Evolutionary conservation across 1,140 invertebrate species (phyloP).

Genomic region (Drosophila sp.): DNA sequence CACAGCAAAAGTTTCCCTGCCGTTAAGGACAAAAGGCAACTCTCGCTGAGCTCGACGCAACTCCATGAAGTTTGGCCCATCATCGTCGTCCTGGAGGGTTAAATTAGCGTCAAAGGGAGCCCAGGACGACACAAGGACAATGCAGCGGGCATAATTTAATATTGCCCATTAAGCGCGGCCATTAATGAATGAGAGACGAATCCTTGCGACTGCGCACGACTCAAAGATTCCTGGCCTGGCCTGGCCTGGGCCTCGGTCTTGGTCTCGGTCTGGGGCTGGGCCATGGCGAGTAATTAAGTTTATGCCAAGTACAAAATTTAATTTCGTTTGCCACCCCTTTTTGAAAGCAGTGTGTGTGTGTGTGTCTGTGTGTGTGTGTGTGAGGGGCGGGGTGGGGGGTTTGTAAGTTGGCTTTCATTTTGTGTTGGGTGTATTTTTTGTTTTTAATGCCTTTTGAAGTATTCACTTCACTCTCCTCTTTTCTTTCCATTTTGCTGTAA

Average conservation of each 20-base stretch:
- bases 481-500: slow-evolving; percentile 44
- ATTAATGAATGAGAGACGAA: slow-evolving; percentile 65
- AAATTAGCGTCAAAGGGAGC: slow-evolving; percentile 63
- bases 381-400: neutral
- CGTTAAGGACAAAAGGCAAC: slow-evolving; percentile 54
- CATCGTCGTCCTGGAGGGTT: slow-evolving; percentile 51
- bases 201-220: slow-evolving; percentile 57
- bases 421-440: slow-evolving; percentile 51
- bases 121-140: slow-evolving; percentile 41
- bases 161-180: slow-evolving; percentile 79
- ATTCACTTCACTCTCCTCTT: slow-evolving; percentile 42
- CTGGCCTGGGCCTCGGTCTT: neutral
- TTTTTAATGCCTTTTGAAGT: slow-evolving; percentile 79
- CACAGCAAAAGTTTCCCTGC: neutral
- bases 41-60: neutral
- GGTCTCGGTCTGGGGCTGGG: neutral
- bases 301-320: slow-evolving; percentile 82
- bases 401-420: slow-evolving; percentile 71
- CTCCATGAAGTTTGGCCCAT: neutral
- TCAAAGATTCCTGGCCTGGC: slow-evolving; percentile 21
- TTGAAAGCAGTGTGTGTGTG: slow-evolving; percentile 15
- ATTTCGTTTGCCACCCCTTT: slow-evolving; percentile 78
- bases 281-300: slow-evolving; percentile 78
- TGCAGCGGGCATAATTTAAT: slow-evolving; percentile 78
- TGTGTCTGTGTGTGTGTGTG: neutral